These are phyloP conservation scores for Canis aureus DNA, from an alignment of 2,113 vertebrate species.

Conservation along the genomic window DNA sequence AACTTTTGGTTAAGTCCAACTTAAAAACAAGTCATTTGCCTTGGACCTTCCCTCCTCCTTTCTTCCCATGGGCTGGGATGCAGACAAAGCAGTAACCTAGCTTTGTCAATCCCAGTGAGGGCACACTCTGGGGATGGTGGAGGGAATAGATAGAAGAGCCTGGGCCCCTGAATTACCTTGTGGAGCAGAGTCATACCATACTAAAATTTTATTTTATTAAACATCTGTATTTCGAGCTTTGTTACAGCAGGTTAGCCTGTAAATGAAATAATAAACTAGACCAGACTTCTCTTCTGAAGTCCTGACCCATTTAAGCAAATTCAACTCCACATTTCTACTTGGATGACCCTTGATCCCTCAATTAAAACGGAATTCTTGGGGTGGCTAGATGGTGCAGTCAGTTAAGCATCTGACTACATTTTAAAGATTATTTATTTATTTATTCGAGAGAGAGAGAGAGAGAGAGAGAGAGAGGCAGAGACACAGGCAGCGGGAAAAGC, in stretches of 20 bases:
- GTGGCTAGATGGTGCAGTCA: background rate
- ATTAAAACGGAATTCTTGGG: background rate
- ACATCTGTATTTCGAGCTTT: background rate
- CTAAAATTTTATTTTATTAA: background rate
- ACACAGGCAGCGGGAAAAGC: too few species aligned
- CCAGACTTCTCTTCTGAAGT: background rate
- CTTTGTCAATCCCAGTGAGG: background rate
- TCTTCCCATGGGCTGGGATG: background rate
- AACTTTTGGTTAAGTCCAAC: background rate
- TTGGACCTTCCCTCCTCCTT: background rate
- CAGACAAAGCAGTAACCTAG: rapidly evolving
- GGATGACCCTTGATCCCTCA: background rate
- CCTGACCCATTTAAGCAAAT: background rate
- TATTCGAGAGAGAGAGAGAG: too few species aligned
- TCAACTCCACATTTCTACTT: background rate
- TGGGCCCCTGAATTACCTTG: background rate
- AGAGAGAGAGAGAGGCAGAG: too few species aligned
- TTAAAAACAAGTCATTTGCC: background rate
- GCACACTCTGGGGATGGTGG: background rate
- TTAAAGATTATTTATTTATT: too few species aligned
- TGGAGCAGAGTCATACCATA: background rate
- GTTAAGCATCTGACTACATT: background rate
- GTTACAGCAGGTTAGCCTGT: background rate
- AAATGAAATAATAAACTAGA: background rate
- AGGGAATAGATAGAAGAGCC: background rate